Conservation (phyloP, 2,888 invertebrate species). For the Sarcophaga variegata region DNA sequence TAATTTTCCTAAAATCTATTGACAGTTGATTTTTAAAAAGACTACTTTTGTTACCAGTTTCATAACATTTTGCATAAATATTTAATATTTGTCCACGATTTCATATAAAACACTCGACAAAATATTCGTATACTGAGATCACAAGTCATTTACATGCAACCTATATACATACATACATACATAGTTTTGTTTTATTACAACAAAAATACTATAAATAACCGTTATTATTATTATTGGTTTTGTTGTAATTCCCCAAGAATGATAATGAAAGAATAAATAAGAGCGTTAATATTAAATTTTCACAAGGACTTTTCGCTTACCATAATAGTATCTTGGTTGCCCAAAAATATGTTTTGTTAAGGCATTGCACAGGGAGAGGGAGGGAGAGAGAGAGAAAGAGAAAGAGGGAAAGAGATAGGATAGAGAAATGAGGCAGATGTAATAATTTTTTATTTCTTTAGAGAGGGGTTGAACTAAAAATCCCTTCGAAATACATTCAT, state of each 20-base stretch:
- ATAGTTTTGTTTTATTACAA: neutral
- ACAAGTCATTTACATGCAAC: conserved; percentile 4
- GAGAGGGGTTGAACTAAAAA: conserved; percentile 40
- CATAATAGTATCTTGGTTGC: conserved; percentile 58
- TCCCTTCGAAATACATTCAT: conserved; percentile 46
- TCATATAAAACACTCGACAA: conserved; percentile 9
- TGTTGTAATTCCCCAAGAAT: neutral
- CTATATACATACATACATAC: neutral
- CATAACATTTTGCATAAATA: conserved; percentile 33
- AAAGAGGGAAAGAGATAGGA: neutral
- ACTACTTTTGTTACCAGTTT: neutral
- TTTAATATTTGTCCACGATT: conserved; percentile 4
- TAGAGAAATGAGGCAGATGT: conserved; percentile 7
- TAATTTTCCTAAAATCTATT: neutral
- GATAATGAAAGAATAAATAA: conserved; percentile 28
- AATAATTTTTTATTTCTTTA: conserved; percentile 27
- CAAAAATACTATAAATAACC: conserved; percentile 61
- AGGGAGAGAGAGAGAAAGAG: neutral
- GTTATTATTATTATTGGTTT: conserved; percentile 61
- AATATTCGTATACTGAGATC: neutral
- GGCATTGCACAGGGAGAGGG: neutral
- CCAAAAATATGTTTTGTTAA: conserved; percentile 24
- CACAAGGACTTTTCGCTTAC: conserved; percentile 49
- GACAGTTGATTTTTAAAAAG: neutral
- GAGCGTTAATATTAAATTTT: conserved; percentile 62